These are phyloP conservation scores for Anarsia innoxiella DNA, from an alignment of 2,888 invertebrate species.

Conservation along the genomic window DNA sequence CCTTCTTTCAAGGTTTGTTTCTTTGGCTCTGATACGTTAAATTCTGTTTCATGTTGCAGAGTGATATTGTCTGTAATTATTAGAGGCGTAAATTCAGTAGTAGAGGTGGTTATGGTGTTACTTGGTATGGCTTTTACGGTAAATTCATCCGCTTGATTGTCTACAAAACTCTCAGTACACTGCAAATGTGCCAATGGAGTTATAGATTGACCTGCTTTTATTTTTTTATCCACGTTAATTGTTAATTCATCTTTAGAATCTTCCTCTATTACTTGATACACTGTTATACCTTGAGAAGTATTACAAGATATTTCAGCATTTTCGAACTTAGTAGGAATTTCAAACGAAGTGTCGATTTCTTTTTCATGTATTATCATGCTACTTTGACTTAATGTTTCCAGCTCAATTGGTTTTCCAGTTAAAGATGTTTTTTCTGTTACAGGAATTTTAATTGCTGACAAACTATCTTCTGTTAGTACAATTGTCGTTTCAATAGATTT, in stretches of 20 bases:
- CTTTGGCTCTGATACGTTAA: slow-evolving; percentile 36
- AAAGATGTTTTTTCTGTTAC: neutral
- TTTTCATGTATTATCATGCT: slow-evolving; percentile 43
- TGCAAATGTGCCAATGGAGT: slow-evolving; percentile 51
- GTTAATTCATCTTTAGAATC: slow-evolving; percentile 35
- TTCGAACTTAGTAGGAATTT: slow-evolving; percentile 25
- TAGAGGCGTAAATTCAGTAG: slow-evolving; percentile 46
- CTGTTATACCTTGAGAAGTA: slow-evolving; percentile 42
- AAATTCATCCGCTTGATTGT: slow-evolving; percentile 41
- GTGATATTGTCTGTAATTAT: slow-evolving; percentile 50
- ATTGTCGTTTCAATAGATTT: slow-evolving; percentile 46
- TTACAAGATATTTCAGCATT: slow-evolving; percentile 37
- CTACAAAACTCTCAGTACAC: slow-evolving; percentile 50
- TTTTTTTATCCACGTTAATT: slow-evolving; percentile 32
- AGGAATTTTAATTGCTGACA: slow-evolving; percentile 21
- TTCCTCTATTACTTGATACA: slow-evolving; percentile 53
- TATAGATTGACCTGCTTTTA: slow-evolving; percentile 39
- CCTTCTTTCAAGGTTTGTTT: slow-evolving; percentile 40
- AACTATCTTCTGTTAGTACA: slow-evolving; percentile 41
- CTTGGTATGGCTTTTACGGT: slow-evolving; percentile 29
- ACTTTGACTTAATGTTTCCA: slow-evolving; percentile 38
- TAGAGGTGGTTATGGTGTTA: slow-evolving; percentile 38
- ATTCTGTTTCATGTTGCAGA: slow-evolving; percentile 52
- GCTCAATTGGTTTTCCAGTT: slow-evolving; percentile 31
- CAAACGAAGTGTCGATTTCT: slow-evolving; percentile 34